Conservation (phyloP, 2,113 vertebrate species). For the Merops nubicus region DNA sequence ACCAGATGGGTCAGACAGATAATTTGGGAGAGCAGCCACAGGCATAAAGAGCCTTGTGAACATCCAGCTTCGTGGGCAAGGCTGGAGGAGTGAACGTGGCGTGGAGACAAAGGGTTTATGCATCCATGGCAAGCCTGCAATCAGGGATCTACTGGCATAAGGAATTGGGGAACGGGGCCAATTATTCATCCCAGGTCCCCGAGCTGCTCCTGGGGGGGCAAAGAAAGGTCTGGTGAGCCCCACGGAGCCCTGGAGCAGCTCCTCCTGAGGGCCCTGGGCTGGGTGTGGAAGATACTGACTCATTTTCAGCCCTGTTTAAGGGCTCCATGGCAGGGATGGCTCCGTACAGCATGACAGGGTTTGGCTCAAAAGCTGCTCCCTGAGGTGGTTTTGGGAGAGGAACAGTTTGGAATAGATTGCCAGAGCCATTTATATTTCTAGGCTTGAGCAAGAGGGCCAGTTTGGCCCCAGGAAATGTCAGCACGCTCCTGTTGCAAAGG, state of each 20-base stretch:
- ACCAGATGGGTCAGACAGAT: neutral
- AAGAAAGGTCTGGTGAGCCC: neutral
- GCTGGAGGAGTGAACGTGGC: neutral
- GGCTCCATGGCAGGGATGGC: neutral
- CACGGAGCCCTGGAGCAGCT: neutral
- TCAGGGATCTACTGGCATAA: neutral
- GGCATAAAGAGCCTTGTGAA: neutral
- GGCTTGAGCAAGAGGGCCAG: neutral
- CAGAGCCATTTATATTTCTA: neutral
- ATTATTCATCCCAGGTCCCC: neutral
- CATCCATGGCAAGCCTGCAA: neutral
- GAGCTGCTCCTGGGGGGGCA: neutral
- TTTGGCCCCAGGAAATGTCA: neutral
- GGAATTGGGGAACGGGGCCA: neutral
- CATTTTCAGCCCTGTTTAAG: neutral
- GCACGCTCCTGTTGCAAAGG: fast-evolving
- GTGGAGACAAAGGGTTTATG: conserved; percentile 45
- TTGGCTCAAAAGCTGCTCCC: neutral
- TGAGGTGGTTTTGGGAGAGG: neutral
- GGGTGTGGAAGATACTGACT: neutral
- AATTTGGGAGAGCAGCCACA: neutral
- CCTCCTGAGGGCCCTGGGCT: neutral
- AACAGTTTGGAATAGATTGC: too few species aligned
- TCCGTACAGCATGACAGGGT: neutral
- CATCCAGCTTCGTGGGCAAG: neutral